Evolutionary conservation across 2,888 invertebrate species (phyloP), one percentile per base, ranked within the genome.

Genomic region (Odontothrips loti): DNA sequence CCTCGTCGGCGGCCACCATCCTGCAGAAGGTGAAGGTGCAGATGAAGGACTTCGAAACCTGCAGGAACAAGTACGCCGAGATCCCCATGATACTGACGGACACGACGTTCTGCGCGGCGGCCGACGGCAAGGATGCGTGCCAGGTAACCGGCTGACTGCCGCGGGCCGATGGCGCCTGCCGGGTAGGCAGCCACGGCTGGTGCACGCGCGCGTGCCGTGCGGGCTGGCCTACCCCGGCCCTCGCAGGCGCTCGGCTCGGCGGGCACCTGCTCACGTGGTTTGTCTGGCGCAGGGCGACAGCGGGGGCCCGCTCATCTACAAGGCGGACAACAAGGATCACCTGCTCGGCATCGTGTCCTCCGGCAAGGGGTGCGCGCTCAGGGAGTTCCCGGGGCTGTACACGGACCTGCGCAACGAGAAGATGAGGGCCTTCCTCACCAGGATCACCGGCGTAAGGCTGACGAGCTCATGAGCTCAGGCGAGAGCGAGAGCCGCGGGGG

Each of bases 381-480:
- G 23, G 68, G 68, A 75, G 68, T 75, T 75, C 68, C 68, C 68
- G 68, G 68, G 68, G 68, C 68, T 75, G 68, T 75, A 75, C 68
- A 75, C 68, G 11, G 68, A 75, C 68, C 68, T 75, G 68, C 68
- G 68, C 27, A 27, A 23, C 68, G 68, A 75, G 68, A 75, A 9
- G 68, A 75, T 75, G 68, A 23, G 68, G 23, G 27, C 27, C 27
- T 75, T 75, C 68, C 10, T 75, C 68, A 27, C 68, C 27, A 75
- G 23, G 23, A 12, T 75, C 68, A 75, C 27, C 23, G 68, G 68
- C 68, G 8, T 75, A 10, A 75, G 27, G 68, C 68, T 75, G 58
- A n/a, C n/a, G n/a, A n/a, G n/a, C n/a, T n/a, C n/a, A n/a, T n/a
- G n/a, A n/a, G n/a, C n/a, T n/a, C n/a, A n/a, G n/a, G n/a, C n/a